Conservation (phyloP, 2,113 vertebrate genomes). For the Microcebus ravelobensis region DNA sequence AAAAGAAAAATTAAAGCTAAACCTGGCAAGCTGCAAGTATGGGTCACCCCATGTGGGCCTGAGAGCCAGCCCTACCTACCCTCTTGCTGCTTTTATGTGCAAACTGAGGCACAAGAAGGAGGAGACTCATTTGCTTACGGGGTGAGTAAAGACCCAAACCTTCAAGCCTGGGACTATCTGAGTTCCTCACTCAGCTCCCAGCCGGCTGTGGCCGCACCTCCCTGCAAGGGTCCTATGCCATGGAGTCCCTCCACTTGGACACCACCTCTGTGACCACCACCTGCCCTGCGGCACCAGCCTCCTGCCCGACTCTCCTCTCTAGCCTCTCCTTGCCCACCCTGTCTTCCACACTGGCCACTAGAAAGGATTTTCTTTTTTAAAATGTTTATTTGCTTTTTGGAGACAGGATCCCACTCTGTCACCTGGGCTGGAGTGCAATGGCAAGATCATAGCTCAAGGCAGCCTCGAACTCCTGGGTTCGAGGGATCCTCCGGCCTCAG, state of each 20-base stretch:
- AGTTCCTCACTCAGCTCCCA: not conserved
- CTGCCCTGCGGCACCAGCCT: not conserved
- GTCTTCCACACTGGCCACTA: too few species aligned
- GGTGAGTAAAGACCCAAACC: too few species aligned
- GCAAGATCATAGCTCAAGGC: too few species aligned
- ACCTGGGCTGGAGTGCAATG: too few species aligned
- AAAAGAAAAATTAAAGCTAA: too few species aligned
- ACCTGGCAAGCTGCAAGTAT: not conserved
- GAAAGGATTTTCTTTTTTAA: not conserved
- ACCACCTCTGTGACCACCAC: not conserved
- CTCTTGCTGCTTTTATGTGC: not conserved
- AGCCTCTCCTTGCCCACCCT: rapidly evolving
- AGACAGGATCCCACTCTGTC: too few species aligned
- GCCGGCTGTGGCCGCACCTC: not conserved
- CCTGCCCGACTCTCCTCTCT: too few species aligned
- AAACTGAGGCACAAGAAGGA: not conserved
- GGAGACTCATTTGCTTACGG: not conserved
- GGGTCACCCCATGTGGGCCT: not conserved
- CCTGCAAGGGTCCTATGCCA: not conserved
- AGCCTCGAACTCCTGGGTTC: too few species aligned
- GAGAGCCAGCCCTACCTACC: not conserved
- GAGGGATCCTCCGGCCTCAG: too few species aligned
- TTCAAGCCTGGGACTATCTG: not conserved
- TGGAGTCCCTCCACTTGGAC: not conserved
- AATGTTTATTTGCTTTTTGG: too few species aligned